phyloP scores from a whole-genome alignment of 2,113 vertebrate species.

The Crotalus viridis region DNA sequence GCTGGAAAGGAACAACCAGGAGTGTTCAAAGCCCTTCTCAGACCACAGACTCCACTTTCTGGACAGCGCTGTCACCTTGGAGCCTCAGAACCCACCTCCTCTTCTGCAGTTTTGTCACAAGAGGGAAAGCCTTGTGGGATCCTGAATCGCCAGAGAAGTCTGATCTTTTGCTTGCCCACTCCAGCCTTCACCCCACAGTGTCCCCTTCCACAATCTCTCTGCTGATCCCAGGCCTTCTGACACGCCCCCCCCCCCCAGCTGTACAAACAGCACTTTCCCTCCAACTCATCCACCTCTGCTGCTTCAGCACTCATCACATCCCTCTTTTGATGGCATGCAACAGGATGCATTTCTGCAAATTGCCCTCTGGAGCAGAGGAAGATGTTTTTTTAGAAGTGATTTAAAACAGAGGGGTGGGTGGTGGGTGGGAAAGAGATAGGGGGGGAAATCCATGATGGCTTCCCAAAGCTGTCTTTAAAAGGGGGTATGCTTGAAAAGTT shows the following conservation, averaged over 20 bases:
- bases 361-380: background rate
- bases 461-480: background rate
- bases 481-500: background rate
- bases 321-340: background rate
- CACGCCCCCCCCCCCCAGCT: background rate
- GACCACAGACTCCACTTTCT: background rate
- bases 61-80: background rate
- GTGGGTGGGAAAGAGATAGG: background rate
- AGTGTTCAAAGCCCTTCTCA: background rate
- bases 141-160: conserved; percentile 13
- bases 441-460: background rate
- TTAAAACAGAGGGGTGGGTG: background rate
- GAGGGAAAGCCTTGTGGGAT: background rate
- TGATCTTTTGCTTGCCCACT: background rate
- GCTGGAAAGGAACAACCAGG: conserved; percentile 18
- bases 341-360: background rate
- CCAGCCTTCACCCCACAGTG: background rate
- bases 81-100: background rate
- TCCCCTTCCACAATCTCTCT: background rate
- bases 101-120: conserved; percentile 2
- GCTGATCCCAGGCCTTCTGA: background rate
- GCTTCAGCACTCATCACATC: background rate
- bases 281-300: background rate
- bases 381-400: background rate
- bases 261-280: accelerated